Base-by-base conservation (phyloP, 2,113 vertebrate genomes). In the Indicator maculatus region DNA sequence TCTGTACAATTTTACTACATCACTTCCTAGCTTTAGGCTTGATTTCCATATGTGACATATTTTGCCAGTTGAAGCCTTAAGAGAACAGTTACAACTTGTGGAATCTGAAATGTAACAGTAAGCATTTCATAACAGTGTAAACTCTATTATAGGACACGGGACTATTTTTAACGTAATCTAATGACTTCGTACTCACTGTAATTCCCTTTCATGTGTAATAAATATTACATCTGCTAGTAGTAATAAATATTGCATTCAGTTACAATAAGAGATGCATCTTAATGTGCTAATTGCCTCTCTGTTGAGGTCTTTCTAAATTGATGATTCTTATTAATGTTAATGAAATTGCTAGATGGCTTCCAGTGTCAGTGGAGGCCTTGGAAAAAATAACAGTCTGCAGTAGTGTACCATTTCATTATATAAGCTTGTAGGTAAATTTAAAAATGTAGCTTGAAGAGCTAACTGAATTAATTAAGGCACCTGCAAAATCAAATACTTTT, bases 311-410 rank as follows among this genome's bases (percentile, higher is more conserved):
- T 94, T 87, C 73, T 56, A 95, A 88, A 60, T 21, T 52, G 71
- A 80, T 83, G 8, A 47, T 60, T 74, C 44, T 89, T 90, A 70
- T 30, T 80, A 80, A 75, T 52, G 52, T 87, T 80, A 89, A 94
- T 81, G 61, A 85, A 95, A 89, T 86, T 82, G 44, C 71, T 85
- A 66, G 28, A 59, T 76, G 47, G 15, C 21, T 80, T 71, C 33
- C 55, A 72, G 44, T 56, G 74, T 47, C 30, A 56, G 10, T 8
- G 26, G 8, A 58, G 7, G 16, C 8, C 23, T 58, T 80, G 26
- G 23, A 20, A 83, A 82, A 93, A 95, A 70, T 5, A 11, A 33
- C 44, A 59, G 20, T 27, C 28, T 76, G n/a, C 41, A 63, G 28
- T 38, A 74, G 9, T 39, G 12, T 31, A 39, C 12, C 7, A 6